Base-by-base conservation (phyloP, 2,888 invertebrate genomes). In the Calameuta pallipes region DNA sequence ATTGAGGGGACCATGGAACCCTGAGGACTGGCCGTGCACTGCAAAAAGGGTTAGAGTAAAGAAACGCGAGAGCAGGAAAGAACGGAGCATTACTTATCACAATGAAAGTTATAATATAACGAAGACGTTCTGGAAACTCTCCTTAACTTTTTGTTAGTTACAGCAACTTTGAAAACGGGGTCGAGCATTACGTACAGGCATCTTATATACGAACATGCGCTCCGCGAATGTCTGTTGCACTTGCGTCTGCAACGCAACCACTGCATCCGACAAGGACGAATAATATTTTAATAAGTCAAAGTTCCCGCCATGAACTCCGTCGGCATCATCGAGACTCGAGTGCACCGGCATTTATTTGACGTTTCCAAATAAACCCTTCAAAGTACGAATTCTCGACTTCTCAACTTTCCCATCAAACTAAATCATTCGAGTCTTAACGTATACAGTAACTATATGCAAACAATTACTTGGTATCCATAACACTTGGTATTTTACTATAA, bases 61-160 rank as follows among this genome's bases (percentile, higher is more conserved):
- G 68, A 33, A 23, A 33, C 68, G 69, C n/a, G 13, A 11, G 23
- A 69, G 34, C 41, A 69, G 30, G 68, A 69, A 34, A 36, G 36
- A 35, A 6, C 12, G n/a, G 23, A 74, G 34, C 23, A 13, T 35
- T n/a, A 35, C n/a, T 36, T 74, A 74, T 23, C 11, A 36, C 74
- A 74, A 74, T 36, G 74, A 35, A 35, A 36, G 74, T 74, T 35
- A 74, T 74, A 74, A 74, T 74, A 56, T 56, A 34, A 36, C 36
- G 35, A 74, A 23, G 36, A 15, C 23, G 74, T 74, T 15, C 36
- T 31, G 31, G 71, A 71, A 71, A 71, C 31, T 71, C 31, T 71
- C 31, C 31, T 71, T 71, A 71, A 71, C 31, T 71, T 71, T 71
- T 71, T 71, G 71, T 71, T 33, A 71, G 71, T 31, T 31, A 2